Evolutionary conservation across 1,140 invertebrate genomes (phyloP), one percentile per base, ranked within the genome.

Genomic region (Trachymyrmex septentrionalis): DNA sequence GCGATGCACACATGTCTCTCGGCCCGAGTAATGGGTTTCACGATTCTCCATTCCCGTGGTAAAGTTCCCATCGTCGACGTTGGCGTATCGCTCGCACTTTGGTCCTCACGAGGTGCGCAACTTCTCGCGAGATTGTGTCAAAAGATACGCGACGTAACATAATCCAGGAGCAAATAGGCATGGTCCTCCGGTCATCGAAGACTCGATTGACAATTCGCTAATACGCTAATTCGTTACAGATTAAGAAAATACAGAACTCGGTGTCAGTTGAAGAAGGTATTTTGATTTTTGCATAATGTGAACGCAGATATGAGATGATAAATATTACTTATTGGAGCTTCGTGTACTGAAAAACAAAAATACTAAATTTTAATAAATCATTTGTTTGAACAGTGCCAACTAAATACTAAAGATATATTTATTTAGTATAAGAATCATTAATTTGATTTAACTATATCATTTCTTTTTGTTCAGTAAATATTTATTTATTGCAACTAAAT

Each of bases 1-100:
- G 57, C 67, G 7, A 59, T 61, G 55, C 67, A 72, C 24, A 27
- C 38, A 44, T 10, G 38, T 64, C 53, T 44, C 48, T 10, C 21
- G 55, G 72, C 86, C 78, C 87, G 71, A 59, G 87, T 88, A 93
- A 90, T 91, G 85, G 87, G 66, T 69, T 69, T 50, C 66, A 69
- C 66, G 86, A 91, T 91, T 85, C 82, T 92, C 71, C 80, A 92
- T 90, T 92, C 87, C 91, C 93, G 93, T 94, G 93, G 94, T 94
- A 94, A 94, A 94, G 93, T 94, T 95, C 93, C 90, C 94, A 93
- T 92, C 88, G 88, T 77, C 66, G 57, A 30, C 67, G 55, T 14
- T 61, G 77, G 64, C 30, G 10, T 69, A 69, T 91, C 88, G 88
- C 72, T 88, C 63, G 75, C 73, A 48, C 72, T 82, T 91, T 72